Evolutionary conservation across 2,797 vertebrate genomes (phyloP).

Genomic region (Sphenodon punctatus): DNA sequence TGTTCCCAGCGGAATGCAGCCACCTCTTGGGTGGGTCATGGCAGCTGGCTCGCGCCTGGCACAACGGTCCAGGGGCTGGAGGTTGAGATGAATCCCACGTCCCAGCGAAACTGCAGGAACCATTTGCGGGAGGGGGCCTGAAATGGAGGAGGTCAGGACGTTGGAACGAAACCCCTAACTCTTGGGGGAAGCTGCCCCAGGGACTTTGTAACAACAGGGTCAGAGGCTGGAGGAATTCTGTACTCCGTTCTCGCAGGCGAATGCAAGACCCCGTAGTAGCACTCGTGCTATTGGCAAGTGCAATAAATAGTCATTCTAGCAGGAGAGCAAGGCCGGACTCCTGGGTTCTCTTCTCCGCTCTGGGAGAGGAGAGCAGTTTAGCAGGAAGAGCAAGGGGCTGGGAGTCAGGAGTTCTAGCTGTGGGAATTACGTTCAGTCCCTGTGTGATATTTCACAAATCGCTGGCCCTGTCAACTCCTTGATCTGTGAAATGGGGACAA

Average conservation of each 20-base stretch:
- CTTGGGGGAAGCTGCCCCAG: not conserved
- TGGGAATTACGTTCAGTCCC: not conserved
- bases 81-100: not conserved
- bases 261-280: too few relatives aligned
- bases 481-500: too few relatives aligned
- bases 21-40: not conserved
- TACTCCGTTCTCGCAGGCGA: too few relatives aligned
- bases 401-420: not conserved
- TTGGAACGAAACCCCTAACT: not conserved
- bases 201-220: not conserved
- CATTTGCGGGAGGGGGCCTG: not conserved
- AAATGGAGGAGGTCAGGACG: not conserved
- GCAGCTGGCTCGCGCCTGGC: not conserved
- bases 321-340: not conserved
- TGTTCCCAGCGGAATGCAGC: not conserved
- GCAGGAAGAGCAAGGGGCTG: not conserved
- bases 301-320: too few relatives aligned
- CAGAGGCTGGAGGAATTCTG: not conserved
- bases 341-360: too few relatives aligned
- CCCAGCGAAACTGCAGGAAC: not conserved
- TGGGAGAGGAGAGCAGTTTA: too few relatives aligned
- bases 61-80: not conserved
- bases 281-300: too few relatives aligned
- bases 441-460: not conserved
- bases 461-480: too few relatives aligned